Conservation (phyloP, 2,888 invertebrate genomes). For the Notocelia uddmanniana region DNA sequence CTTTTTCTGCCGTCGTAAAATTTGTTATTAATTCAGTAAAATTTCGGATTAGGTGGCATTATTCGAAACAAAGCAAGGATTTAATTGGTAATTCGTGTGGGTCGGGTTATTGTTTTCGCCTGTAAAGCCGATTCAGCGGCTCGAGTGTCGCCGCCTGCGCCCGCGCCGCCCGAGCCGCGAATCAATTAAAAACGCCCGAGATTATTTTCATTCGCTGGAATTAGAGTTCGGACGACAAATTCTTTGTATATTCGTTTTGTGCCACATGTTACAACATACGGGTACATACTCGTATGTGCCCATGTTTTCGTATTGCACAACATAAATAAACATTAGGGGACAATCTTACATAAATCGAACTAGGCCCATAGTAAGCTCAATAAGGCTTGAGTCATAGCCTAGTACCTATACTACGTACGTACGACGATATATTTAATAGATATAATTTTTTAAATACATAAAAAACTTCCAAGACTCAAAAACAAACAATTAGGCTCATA, state of each 20-base stretch:
- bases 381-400: too few relatives aligned
- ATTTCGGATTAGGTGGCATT: conserved; percentile 83
- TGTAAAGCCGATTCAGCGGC: conserved; percentile 55
- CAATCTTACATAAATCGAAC: too few relatives aligned
- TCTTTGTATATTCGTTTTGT: conserved; percentile 12
- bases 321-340: background rate
- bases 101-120: conserved; percentile 61
- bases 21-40: conserved; percentile 83
- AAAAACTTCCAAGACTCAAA: too few relatives aligned
- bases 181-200: conserved; percentile 52
- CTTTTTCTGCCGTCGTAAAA: conserved; percentile 76
- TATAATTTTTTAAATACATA: too few relatives aligned
- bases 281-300: background rate
- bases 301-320: background rate
- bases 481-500: too few relatives aligned
- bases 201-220: conserved; percentile 43
- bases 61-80: conserved; percentile 82
- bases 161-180: conserved; percentile 39
- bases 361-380: too few relatives aligned
- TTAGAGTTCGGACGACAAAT: conserved; percentile 23
- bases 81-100: conserved; percentile 80
- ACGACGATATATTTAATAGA: too few relatives aligned
- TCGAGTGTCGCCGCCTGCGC: conserved; percentile 39
- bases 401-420: too few relatives aligned
- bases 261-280: background rate